Evolutionary conservation across 2,113 vertebrate genomes (phyloP), one percentile per base, ranked within the genome.

Genomic region (Forbesichthys agassizii): DNA sequence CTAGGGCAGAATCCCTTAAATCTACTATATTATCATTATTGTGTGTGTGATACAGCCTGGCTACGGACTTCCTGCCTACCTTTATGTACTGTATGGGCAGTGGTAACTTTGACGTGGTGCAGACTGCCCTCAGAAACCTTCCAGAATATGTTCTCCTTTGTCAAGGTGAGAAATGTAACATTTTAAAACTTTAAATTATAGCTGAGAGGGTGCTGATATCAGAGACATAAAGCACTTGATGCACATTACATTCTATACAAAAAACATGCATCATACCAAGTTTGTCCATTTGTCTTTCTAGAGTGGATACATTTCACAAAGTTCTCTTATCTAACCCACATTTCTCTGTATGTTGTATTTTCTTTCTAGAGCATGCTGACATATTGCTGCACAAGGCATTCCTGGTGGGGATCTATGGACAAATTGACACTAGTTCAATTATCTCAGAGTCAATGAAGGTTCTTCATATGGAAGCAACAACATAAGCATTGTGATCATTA

Each of bases 81-180:
- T 98, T 95, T 91, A 97, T 99, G 97, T 96, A 95, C 92, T 99
- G 98, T 66, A 91, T 99, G 53, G 95, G 97, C 61, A 98, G 96
- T 66, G 92, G 95, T 1, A 95, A 98, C 91, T 97, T 96, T 0
- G 97, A 98, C 73, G 96, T 99, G 77, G 95, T 96, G 1, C 97
- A 99, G 84, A 99, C 98, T 0, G 95, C 98, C 0, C 89, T 99
- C 71, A 93, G 95, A 87, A 98, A 95, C 83, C 94, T 99, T 72
- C 96, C 98, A 0, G 97, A 99, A 64, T 99, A 98, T 20, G 95
- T 96, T 1, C 94, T 99, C 0, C 96, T 99, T 55, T 99, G 98
- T 90, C 98, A 98, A 84, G 98, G 98, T 98, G 59, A 59, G 11
- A 46, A 42, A 5, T 42, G 36, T 5, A 5, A 42, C 5, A 42